Percentiles rank a stretch among this genome's conserved stretches.
Conservation (phyloP, 2,113 vertebrate species). For the Cnemophilus loriae region DNA sequence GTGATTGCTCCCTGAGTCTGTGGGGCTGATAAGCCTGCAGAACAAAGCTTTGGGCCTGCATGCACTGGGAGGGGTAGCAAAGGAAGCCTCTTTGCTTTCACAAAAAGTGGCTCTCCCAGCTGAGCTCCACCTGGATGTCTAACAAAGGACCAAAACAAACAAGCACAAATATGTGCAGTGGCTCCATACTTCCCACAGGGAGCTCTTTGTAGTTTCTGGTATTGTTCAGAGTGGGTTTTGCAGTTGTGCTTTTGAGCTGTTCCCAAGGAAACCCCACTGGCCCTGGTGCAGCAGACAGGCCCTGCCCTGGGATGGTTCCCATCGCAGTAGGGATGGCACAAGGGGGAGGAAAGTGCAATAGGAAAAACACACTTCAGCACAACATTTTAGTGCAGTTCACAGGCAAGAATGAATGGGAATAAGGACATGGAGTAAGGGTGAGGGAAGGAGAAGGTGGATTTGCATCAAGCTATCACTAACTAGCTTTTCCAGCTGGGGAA, state of each 20-base stretch:
- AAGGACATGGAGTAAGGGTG: background rate
- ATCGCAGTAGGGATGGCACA: background rate
- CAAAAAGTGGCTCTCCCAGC: background rate
- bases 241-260: background rate
- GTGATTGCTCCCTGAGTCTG: background rate
- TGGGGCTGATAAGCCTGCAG: conserved; percentile 25
- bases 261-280: background rate
- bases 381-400: background rate
- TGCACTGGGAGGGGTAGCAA: background rate
- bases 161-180: background rate
- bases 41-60: conserved; percentile 38
- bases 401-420: background rate
- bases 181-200: background rate
- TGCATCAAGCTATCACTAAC: background rate
- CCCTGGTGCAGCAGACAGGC: background rate
- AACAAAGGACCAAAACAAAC: conserved; percentile 43
- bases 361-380: background rate
- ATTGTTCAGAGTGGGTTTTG: background rate
- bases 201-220: conserved; percentile 8
- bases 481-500: background rate
- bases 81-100: conserved; percentile 14
- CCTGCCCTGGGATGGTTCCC: background rate
- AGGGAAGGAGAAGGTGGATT: background rate
- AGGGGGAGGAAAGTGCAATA: background rate
- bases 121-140: background rate